Conservation (phyloP, 92 coral and sea anemone species). For the Meandrina meandrites region DNA sequence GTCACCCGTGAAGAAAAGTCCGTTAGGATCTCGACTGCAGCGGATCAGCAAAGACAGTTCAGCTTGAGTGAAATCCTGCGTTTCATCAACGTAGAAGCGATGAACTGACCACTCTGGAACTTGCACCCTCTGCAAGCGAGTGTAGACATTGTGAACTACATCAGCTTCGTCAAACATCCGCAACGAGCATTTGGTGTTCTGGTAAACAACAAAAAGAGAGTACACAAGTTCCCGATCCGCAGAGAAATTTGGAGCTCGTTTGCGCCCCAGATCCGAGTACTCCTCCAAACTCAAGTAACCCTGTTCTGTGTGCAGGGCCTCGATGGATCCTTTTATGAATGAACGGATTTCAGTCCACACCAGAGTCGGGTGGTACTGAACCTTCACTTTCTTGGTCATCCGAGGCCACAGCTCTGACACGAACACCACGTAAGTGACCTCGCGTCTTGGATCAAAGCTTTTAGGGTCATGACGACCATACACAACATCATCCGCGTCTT, state of each 20-base stretch:
- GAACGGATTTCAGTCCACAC: constrained; percentile 98
- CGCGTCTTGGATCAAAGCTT: constrained; percentile 77
- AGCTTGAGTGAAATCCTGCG: constrained; percentile 98
- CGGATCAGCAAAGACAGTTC: constrained; percentile 89
- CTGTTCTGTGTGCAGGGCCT: constrained; percentile 67
- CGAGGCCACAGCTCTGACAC: constrained; percentile 86
- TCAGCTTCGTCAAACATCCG: constrained; percentile 97
- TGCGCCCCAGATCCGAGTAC: constrained; percentile 81
- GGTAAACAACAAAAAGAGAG: constrained; percentile 72
- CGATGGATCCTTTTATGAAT: constrained; percentile 94
- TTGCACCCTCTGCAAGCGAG: constrained; percentile 66
- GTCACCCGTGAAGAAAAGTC: constrained; percentile 95
- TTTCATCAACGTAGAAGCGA: constrained; percentile 92
- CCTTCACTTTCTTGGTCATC: constrained; percentile 72
- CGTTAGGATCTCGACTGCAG: constrained; percentile 88
- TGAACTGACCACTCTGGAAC: constrained; percentile 92
- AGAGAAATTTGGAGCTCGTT: constrained; percentile 89
- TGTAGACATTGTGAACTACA: constrained; percentile 77
- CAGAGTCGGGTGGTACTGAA: constrained; percentile 86
- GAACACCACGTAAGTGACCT: constrained; percentile 86
- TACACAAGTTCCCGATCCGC: constrained; percentile 78
- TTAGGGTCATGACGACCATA: constrained; percentile 38
- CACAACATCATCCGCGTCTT: constrained; percentile 10
- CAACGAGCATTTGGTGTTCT: constrained; percentile 53
- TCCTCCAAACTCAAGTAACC: constrained; percentile 78